phyloP scores from a whole-genome alignment of 2,888 invertebrate genomes.

The Megalurothrips usitatus region DNA sequence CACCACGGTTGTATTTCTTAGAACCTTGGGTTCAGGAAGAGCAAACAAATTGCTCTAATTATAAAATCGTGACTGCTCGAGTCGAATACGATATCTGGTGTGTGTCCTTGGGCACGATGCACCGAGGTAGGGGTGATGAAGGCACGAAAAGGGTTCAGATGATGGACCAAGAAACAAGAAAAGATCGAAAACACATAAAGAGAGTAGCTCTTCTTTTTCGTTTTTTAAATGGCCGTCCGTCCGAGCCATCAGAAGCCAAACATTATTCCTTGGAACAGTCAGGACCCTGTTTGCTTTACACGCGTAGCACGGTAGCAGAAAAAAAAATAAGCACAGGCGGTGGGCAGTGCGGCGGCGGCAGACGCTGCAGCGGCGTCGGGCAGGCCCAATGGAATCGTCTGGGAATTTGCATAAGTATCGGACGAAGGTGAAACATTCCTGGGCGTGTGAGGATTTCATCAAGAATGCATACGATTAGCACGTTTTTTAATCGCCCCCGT shows the following conservation, averaged over 20 bases:
- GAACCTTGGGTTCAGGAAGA: neutral
- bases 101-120: neutral
- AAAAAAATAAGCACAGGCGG: neutral
- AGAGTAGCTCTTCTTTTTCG: neutral
- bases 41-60: conserved; percentile 23
- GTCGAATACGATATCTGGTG: conserved; percentile 8
- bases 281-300: conserved; percentile 17
- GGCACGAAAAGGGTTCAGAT: neutral
- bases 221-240: conserved; percentile 11
- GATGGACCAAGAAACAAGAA: conserved; percentile 10
- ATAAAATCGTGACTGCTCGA: conserved; percentile 8
- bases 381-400: neutral
- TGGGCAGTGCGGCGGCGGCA: neutral
- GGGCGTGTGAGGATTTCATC: neutral
- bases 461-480: neutral
- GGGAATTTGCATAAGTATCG: conserved; percentile 8
- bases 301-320: conserved; percentile 14
- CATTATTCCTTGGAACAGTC: conserved; percentile 24
- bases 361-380: neutral
- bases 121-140: neutral
- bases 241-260: conserved; percentile 9
- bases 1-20: no score
- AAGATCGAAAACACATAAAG: conserved; percentile 3
- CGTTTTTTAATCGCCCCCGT: neutral
- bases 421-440: neutral